Conservation (phyloP, 2,113 vertebrate genomes). For the Arizona elegans region DNA sequence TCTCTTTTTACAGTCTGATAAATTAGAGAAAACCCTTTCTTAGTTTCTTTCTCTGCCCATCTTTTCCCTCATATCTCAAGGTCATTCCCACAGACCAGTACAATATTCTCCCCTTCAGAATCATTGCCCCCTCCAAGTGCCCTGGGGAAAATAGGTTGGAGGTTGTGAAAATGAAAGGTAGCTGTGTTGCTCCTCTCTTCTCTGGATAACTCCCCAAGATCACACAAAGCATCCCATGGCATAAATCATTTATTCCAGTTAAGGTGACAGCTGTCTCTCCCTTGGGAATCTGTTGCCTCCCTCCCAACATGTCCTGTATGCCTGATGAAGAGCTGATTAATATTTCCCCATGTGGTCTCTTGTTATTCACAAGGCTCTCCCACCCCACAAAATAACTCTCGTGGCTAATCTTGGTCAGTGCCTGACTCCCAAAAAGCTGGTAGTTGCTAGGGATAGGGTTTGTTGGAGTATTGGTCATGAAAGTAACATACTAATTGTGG, state of each 20-base stretch:
- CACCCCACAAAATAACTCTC: too few species aligned
- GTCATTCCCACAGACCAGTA: neutral
- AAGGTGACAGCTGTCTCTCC: neutral
- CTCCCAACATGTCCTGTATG: neutral
- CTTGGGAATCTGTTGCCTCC: neutral
- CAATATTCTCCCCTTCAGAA: neutral
- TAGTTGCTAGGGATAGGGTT: too few species aligned
- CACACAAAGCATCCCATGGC: neutral
- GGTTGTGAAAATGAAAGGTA: neutral
- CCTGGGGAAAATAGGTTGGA: neutral
- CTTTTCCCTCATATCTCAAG: neutral
- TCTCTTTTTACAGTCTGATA: neutral
- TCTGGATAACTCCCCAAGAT: neutral
- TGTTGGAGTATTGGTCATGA: too few species aligned
- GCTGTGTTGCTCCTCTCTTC: neutral
- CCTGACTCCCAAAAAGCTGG: too few species aligned
- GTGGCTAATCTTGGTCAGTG: too few species aligned
- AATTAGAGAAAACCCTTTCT: neutral
- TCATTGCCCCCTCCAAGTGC: neutral
- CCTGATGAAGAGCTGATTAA: neutral
- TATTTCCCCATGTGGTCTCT: neutral
- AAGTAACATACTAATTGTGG: too few species aligned
- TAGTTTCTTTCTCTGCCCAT: neutral
- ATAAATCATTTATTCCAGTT: neutral
- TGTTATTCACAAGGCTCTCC: neutral